Evolutionary conservation across 2,888 invertebrate species (phyloP).

Genomic region (Eupeodes latifasciatus): DNA sequence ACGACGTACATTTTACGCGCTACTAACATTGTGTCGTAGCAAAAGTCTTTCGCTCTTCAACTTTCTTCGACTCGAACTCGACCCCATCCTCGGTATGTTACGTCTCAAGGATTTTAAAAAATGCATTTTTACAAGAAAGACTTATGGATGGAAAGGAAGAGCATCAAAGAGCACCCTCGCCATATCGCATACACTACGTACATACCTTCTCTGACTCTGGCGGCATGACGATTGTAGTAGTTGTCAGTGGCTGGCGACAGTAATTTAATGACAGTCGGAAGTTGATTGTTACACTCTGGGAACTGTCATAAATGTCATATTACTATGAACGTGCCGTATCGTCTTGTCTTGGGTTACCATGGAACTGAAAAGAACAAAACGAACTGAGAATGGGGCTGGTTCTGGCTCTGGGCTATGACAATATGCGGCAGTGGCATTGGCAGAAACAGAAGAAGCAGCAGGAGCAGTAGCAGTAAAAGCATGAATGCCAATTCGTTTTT

Average conservation of each 20-base stretch:
- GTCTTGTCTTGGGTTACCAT: conserved; percentile 33
- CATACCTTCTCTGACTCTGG: background rate
- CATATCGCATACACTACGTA: background rate
- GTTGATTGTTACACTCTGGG: conserved; percentile 72
- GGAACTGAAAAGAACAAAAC: too few species aligned
- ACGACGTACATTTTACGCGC: conserved; percentile 58
- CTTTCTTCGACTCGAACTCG: background rate
- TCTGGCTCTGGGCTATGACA: background rate
- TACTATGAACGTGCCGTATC: conserved; percentile 57
- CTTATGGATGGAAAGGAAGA: conserved; percentile 1
- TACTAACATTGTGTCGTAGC: conserved; percentile 62
- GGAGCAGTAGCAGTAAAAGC: conserved; percentile 3
- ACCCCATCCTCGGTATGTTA: background rate
- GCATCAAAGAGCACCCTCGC: conserved; percentile 1
- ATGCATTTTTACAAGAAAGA: conserved; percentile 64
- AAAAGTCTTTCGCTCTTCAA: conserved; percentile 13
- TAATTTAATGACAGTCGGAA: conserved; percentile 74
- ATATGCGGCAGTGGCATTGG: too few species aligned
- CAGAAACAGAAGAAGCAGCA: background rate
- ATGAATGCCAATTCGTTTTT: conserved; percentile 59
- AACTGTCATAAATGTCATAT: conserved; percentile 73
- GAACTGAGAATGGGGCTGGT: background rate
- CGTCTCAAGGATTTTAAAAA: conserved; percentile 44
- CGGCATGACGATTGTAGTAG: conserved; percentile 25
- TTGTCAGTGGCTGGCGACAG: conserved; percentile 63